phyloP scores from a whole-genome alignment of 2,888 invertebrate species.

The Poecilobothrus nobilitatus region DNA sequence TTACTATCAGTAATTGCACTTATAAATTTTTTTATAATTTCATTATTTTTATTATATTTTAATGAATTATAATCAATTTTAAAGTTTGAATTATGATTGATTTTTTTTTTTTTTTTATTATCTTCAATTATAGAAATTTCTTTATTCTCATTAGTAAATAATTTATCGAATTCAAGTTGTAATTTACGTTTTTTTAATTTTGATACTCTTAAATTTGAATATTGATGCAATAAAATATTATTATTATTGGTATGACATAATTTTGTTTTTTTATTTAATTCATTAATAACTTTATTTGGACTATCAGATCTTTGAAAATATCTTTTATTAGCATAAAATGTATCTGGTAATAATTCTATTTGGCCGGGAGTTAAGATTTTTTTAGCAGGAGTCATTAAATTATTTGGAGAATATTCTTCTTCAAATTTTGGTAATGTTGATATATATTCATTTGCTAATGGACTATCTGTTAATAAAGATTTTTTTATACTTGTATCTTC shows the following conservation, averaged over 20 bases:
- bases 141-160: conserved; percentile 5
- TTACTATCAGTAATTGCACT: conserved; percentile 43
- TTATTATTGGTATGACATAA: background rate
- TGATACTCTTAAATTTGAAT: conserved; percentile 12
- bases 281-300: too few species aligned
- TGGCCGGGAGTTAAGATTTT: too few species aligned
- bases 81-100: background rate
- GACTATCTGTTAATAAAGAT: conserved; percentile 23
- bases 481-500: too few species aligned
- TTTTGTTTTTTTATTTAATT: conserved; percentile 7
- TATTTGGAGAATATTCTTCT: conserved; percentile 40
- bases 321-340: conserved; percentile 36
- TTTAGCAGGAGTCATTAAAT: conserved; percentile 28
- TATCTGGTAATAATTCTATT: conserved; percentile 36
- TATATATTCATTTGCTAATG: conserved; percentile 29
- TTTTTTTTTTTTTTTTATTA: background rate
- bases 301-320: conserved; percentile 33
- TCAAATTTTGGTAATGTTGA: conserved; percentile 39
- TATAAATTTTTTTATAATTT: conserved; percentile 39
- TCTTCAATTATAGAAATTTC: background rate
- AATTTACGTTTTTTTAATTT: conserved; percentile 24
- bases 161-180: conserved; percentile 11
- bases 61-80: conserved; percentile 24
- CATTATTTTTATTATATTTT: conserved; percentile 38
- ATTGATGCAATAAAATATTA: too few species aligned